A percentile compares a stretch with the other conserved stretches of the same genome.
Evolutionary conservation across 2,888 invertebrate species (phyloP).

Genomic region (Callimorpha dominula): DNA sequence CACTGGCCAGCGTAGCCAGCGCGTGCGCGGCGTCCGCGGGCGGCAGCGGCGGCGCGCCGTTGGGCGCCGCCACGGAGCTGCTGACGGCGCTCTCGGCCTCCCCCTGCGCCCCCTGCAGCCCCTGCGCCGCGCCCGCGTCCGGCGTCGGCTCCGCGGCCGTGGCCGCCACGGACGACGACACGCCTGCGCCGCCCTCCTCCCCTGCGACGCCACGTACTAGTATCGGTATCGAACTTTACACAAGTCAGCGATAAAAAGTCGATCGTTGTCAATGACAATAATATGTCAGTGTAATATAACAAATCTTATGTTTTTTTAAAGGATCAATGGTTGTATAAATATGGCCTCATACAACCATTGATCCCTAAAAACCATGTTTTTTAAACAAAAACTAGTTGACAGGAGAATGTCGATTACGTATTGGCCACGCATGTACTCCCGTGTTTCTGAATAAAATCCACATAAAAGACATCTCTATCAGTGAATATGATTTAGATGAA

Average conservation of each 20-base stretch:
- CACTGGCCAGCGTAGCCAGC: constrained; percentile 90
- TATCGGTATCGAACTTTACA: not conserved
- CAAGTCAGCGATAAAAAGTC: not conserved
- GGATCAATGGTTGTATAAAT: no score
- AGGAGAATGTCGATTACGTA: no score
- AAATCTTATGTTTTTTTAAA: no score
- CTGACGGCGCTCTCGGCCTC: constrained; percentile 69
- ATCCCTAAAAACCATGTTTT: no score
- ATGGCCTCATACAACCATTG: no score
- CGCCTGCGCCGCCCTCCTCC: constrained; percentile 71
- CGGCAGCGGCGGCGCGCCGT: constrained; percentile 76
- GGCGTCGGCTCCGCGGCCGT: constrained; percentile 38
- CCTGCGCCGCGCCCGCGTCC: constrained; percentile 34
- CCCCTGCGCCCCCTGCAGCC: constrained; percentile 46
- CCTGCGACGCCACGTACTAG: constrained; percentile 36
- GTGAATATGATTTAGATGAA: no score
- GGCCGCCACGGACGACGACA: constrained; percentile 72
- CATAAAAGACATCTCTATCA: no score
- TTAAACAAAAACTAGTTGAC: no score
- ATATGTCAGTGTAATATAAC: no score
- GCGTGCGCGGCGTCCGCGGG: constrained; percentile 88
- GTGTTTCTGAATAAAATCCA: no score
- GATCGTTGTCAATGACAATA: not conserved
- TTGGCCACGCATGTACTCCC: no score
- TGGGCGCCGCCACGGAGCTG: constrained; percentile 65